Evolutionary conservation across 1,140 invertebrate genomes (phyloP).

Genomic region (Calephelis nemesis): DNA sequence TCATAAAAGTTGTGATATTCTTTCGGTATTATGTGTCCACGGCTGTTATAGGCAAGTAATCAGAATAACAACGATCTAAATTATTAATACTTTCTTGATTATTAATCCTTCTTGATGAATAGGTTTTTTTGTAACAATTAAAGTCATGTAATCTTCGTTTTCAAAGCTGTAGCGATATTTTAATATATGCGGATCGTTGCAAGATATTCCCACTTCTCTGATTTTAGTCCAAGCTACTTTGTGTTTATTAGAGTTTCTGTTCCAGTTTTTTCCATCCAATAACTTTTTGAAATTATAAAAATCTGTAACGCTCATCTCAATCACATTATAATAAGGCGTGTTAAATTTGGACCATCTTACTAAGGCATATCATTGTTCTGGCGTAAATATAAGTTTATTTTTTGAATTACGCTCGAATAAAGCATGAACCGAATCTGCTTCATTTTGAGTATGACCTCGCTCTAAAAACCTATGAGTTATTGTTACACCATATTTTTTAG

Average conservation of each 20-base stretch:
- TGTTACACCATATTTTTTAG: too few relatives aligned
- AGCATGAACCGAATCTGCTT: too few relatives aligned
- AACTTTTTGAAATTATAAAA: constrained; percentile 22
- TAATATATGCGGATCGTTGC: constrained; percentile 12
- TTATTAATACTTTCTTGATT: too few relatives aligned
- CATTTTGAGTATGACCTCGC: too few relatives aligned
- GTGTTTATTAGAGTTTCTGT: constrained; percentile 12
- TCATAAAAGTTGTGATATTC: constrained; percentile 15
- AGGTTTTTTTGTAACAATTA: neutral
- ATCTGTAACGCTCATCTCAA: constrained; percentile 12
- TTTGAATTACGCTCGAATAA: neutral
- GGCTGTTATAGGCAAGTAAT: too few relatives aligned
- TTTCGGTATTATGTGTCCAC: constrained; percentile 16
- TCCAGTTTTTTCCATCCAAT: constrained; percentile 13
- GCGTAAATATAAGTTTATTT: constrained; percentile 7
- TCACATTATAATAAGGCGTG: constrained; percentile 2
- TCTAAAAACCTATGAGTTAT: too few relatives aligned
- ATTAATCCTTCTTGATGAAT: neutral
- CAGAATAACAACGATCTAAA: too few relatives aligned
- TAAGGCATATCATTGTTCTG: neutral
- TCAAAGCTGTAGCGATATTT: constrained; percentile 7
- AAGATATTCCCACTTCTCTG: constrained; percentile 9
- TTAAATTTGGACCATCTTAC: neutral
- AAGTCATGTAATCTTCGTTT: constrained; percentile 12
- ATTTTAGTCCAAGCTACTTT: constrained; percentile 20